These are phyloP conservation scores for Silurus lanzhouensis DNA, from an alignment of 2,797 vertebrate species.

Conservation along the genomic window DNA sequence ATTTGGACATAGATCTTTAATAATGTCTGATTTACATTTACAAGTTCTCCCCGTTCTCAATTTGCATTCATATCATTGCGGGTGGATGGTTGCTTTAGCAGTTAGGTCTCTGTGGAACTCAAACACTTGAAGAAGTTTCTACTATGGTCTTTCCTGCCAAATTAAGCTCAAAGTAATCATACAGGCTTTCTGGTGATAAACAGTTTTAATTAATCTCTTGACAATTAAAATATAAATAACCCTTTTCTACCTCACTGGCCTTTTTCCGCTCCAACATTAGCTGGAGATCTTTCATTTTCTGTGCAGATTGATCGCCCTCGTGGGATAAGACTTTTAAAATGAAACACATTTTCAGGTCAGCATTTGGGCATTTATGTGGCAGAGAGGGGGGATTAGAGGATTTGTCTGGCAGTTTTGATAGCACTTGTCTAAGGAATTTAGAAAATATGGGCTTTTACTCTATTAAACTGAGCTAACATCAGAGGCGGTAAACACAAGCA, in stretches of 20 bases:
- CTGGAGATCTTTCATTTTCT: constrained; percentile 55
- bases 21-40: background rate
- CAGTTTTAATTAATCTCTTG: constrained; percentile 54
- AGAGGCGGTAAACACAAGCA: background rate
- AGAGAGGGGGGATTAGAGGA: constrained; percentile 63
- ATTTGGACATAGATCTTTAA: background rate
- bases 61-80: background rate
- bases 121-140: constrained; percentile 14
- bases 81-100: constrained; percentile 20
- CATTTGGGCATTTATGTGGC: constrained; percentile 53
- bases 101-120: constrained; percentile 27
- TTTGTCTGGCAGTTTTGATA: constrained; percentile 57
- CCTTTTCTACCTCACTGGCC: constrained; percentile 5
- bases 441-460: background rate
- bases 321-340: constrained; percentile 66
- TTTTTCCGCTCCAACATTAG: constrained; percentile 31
- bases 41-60: background rate
- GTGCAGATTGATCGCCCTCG: constrained; percentile 55
- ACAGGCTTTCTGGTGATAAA: constrained; percentile 49
- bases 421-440: constrained; percentile 30
- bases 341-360: constrained; percentile 61
- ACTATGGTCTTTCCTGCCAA: constrained; percentile 12
- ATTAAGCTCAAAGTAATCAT: constrained; percentile 28
- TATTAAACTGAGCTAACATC: background rate
- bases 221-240: constrained; percentile 56